These are phyloP conservation scores for Corythornis vintsioides DNA, from an alignment of 2,113 vertebrate genomes.

Conservation along the genomic window DNA sequence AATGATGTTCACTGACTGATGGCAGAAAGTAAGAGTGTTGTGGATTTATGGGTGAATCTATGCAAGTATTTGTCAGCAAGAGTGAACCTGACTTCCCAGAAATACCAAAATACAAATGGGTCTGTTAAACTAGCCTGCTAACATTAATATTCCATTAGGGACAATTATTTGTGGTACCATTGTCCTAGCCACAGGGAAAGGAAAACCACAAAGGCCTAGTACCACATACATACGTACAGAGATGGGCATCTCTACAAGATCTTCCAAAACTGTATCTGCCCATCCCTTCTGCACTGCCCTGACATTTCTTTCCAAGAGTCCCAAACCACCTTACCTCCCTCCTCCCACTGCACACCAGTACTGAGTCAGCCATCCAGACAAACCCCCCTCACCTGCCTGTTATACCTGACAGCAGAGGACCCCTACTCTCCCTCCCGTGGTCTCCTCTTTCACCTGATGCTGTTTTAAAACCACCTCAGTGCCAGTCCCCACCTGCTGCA, in stretches of 20 bases:
- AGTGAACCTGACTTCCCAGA: conserved; percentile 20
- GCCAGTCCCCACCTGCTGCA: neutral
- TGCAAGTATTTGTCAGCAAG: neutral
- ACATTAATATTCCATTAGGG: neutral
- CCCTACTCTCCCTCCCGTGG: too few species aligned
- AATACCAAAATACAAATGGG: neutral
- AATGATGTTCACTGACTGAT: neutral
- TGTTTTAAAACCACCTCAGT: neutral
- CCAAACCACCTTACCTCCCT: neutral
- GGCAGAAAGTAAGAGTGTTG: neutral
- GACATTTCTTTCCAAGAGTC: neutral
- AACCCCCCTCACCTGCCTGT: fast-evolving
- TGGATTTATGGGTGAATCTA: neutral
- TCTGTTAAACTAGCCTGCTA: neutral
- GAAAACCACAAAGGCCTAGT: neutral
- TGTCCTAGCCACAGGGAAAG: neutral
- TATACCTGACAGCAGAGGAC: neutral
- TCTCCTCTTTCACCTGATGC: neutral
- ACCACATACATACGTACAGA: fast-evolving
- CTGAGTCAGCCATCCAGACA: neutral
- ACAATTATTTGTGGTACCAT: neutral
- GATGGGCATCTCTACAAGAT: neutral
- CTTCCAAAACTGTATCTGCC: neutral
- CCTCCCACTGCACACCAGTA: neutral
- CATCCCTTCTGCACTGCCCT: neutral